Evolutionary conservation across 2,888 invertebrate genomes (phyloP).

Genomic region (Biston stratarius): DNA sequence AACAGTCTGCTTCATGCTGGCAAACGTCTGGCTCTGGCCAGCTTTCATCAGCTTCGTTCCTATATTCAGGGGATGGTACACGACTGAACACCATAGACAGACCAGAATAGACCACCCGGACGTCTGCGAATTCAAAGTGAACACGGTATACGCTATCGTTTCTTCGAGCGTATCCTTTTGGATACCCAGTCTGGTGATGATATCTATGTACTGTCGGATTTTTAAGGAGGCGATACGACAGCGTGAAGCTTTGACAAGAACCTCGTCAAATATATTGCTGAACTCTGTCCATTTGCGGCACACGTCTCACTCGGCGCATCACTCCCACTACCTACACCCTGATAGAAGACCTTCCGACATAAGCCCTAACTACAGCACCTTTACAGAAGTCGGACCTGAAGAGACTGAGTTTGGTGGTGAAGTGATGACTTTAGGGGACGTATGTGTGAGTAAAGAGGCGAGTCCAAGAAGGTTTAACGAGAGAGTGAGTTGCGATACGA

Average conservation of each 20-base stretch:
- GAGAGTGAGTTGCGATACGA: constrained; percentile 79
- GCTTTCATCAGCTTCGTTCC: constrained; percentile 97
- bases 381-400: constrained; percentile 81
- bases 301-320: constrained; percentile 90
- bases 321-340: constrained; percentile 83
- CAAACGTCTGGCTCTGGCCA: constrained; percentile 96
- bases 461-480: constrained; percentile 81
- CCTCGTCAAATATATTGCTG: constrained; percentile 94
- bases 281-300: constrained; percentile 94
- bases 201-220: constrained; percentile 95
- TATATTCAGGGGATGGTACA: constrained; percentile 98
- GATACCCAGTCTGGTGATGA: constrained; percentile 97
- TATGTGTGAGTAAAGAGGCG: constrained; percentile 80
- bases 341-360: constrained; percentile 80
- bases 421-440: constrained; percentile 76
- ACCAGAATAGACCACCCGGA: constrained; percentile 89
- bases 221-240: constrained; percentile 94
- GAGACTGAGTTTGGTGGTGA: constrained; percentile 79
- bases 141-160: constrained; percentile 94
- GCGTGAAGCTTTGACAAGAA: constrained; percentile 92
- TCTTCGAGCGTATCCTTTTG: constrained; percentile 97
- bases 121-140: constrained; percentile 93
- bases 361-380: constrained; percentile 82
- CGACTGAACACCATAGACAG: constrained; percentile 92
- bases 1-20: constrained; percentile 93